Evolutionary conservation across 2,888 invertebrate genomes (phyloP).

Genomic region (Galeruca laticollis): DNA sequence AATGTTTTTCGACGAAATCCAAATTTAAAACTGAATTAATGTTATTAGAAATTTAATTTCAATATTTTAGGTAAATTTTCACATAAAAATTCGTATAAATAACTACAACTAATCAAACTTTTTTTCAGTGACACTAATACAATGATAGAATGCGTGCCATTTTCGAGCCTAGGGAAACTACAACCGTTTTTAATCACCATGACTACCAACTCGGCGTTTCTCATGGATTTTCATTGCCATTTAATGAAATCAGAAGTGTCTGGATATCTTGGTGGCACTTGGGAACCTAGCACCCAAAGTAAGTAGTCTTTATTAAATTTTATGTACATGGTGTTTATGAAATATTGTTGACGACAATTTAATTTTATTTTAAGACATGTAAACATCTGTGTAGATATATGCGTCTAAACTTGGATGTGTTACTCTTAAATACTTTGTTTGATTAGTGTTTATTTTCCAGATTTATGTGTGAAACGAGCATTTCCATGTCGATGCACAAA

Average conservation of each 20-base stretch:
- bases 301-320: conserved; percentile 65
- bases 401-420: not conserved
- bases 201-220: conserved; percentile 86
- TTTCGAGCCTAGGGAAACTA: conserved; percentile 87
- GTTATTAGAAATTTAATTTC: conserved; percentile 10
- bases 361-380: too few species aligned
- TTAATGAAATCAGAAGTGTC: conserved; percentile 93
- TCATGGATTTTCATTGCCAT: conserved; percentile 95
- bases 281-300: conserved; percentile 96
- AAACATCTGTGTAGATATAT: too few species aligned
- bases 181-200: conserved; percentile 93
- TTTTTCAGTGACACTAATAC: conserved; percentile 86
- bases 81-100: too few species aligned
- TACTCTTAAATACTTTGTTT: not conserved
- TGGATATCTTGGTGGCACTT: conserved; percentile 95
- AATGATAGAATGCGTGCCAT: conserved; percentile 89
- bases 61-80: too few species aligned
- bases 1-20: too few species aligned
- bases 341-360: too few species aligned
- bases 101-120: too few species aligned
- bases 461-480: conserved; percentile 86
- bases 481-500: conserved; percentile 90
- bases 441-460: conserved; percentile 68
- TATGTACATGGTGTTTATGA: not conserved
- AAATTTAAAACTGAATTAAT: too few species aligned